phyloP scores from a whole-genome alignment of 2,113 vertebrate genomes.

The Pelobates fuscus region DNA sequence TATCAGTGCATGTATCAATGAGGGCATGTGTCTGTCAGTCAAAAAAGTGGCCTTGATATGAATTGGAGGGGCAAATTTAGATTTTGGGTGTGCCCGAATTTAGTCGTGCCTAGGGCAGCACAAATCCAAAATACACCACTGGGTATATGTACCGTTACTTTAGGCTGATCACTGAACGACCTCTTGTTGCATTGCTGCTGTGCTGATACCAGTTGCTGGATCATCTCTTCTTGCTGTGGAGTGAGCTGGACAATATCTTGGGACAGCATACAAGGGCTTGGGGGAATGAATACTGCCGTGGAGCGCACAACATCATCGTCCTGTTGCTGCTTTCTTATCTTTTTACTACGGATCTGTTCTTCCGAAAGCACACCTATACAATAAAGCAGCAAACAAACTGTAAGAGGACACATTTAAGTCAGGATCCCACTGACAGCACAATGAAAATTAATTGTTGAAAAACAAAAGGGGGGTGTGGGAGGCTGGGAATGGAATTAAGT shows the following conservation, averaged over 20 bases:
- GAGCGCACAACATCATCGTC: conserved; percentile 44
- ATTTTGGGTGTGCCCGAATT: too few relatives aligned
- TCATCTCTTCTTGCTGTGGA: conserved; percentile 66
- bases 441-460: too few relatives aligned
- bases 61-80: too few relatives aligned
- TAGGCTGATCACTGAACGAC: conserved; percentile 72
- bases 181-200: conserved; percentile 73
- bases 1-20: too few relatives aligned
- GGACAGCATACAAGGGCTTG: conserved; percentile 37
- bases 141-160: conserved; percentile 66
- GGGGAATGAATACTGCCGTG: conserved; percentile 42
- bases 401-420: not conserved
- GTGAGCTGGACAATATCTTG: conserved; percentile 59
- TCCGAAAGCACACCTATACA: conserved; percentile 65
- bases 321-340: conserved; percentile 62
- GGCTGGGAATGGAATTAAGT: too few relatives aligned
- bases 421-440: not conserved
- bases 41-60: too few relatives aligned
- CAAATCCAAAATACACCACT: too few relatives aligned
- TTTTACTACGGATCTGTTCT: conserved; percentile 72
- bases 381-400: not conserved
- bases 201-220: conserved; percentile 66
- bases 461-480: too few relatives aligned
- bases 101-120: too few relatives aligned
- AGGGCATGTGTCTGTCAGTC: too few relatives aligned